These are phyloP conservation scores for Esox niger DNA, from an alignment of 2,113 vertebrate genomes.

Conservation along the genomic window DNA sequence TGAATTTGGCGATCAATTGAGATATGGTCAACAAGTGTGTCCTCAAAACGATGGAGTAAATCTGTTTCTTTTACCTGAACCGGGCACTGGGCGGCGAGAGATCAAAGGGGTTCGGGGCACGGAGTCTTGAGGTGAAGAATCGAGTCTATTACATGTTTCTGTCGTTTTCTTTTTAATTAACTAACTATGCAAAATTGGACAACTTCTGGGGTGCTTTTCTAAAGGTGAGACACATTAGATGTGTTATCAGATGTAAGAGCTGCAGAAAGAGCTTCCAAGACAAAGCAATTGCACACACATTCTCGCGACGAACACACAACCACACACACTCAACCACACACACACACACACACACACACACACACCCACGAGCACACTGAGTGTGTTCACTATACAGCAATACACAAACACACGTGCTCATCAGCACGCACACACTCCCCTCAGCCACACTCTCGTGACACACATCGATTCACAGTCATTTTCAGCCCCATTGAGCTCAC, in stretches of 20 bases:
- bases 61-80: not conserved
- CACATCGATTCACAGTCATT: not conserved
- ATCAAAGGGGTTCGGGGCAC: not conserved
- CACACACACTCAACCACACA: not conserved
- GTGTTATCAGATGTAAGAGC: constrained; percentile 3
- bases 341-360: not conserved
- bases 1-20: not conserved
- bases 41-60: not conserved
- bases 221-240: not conserved
- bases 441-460: not conserved
- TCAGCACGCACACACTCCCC: not conserved
- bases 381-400: not conserved
- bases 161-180: not conserved
- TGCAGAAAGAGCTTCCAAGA: not conserved
- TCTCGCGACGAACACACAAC: not conserved
- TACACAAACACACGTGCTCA: not conserved
- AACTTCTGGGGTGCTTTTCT: not conserved
- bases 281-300: not conserved
- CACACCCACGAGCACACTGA: not conserved
- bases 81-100: not conserved
- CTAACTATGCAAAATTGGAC: not conserved
- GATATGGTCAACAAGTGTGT: not conserved
- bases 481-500: not conserved
- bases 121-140: not conserved
- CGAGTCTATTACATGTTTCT: not conserved